A percentile compares a stretch with the other conserved stretches of the same genome.
These are phyloP conservation scores for Chymomyza amoena DNA, from an alignment of 2,888 invertebrate species.

Conservation along the genomic window DNA sequence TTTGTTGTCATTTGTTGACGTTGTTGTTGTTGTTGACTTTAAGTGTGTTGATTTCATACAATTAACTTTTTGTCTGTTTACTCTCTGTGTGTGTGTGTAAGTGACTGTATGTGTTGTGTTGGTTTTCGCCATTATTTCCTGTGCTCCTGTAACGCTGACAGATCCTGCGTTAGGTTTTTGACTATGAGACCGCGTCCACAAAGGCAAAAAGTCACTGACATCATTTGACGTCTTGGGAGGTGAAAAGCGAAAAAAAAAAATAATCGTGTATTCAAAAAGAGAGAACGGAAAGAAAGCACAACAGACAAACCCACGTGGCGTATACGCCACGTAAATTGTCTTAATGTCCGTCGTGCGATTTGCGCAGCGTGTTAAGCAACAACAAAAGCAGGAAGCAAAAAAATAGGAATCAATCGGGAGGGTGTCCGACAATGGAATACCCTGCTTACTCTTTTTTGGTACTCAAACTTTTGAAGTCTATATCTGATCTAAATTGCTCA, in stretches of 20 bases:
- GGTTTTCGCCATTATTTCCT: conserved; percentile 49
- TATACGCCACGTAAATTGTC: conserved; percentile 26
- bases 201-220: conserved; percentile 29
- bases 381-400: background rate
- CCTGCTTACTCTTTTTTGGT: too few relatives aligned
- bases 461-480: too few relatives aligned
- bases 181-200: background rate
- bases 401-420: background rate
- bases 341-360: background rate
- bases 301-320: conserved; percentile 15
- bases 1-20: conserved; percentile 56
- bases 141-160: conserved; percentile 7
- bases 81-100: conserved; percentile 26
- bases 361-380: background rate
- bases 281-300: background rate
- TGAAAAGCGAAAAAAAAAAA: background rate
- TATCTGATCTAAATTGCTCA: too few relatives aligned
- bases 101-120: conserved; percentile 15
- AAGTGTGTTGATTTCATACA: conserved; percentile 74
- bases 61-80: conserved; percentile 71
- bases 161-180: background rate
- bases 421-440: too few relatives aligned
- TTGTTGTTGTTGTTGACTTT: conserved; percentile 59
- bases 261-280: conserved; percentile 11
- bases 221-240: conserved; percentile 31